Evolutionary conservation across 2,888 invertebrate genomes (phyloP).

Genomic region (Elaeidobius kamerunicus): DNA sequence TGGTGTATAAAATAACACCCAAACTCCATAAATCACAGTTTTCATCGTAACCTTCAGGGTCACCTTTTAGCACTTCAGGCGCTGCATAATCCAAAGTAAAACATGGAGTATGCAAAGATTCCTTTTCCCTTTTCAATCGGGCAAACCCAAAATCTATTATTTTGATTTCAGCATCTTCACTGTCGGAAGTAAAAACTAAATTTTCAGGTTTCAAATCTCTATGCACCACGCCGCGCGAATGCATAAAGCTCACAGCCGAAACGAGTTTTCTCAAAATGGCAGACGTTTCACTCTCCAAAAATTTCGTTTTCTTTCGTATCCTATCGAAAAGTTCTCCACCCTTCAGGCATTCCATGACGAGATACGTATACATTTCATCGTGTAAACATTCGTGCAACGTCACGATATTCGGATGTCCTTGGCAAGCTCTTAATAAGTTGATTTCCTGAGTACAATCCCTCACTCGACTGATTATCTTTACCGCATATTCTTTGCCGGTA

Average conservation of each 20-base stretch:
- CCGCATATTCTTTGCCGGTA: slow-evolving; percentile 71
- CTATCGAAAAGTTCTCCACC: slow-evolving; percentile 79
- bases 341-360: slow-evolving; percentile 80
- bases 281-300: slow-evolving; percentile 78
- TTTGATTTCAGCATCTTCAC: slow-evolving; percentile 63
- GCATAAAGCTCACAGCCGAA: slow-evolving; percentile 81
- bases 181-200: slow-evolving; percentile 61
- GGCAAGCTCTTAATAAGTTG: slow-evolving; percentile 74
- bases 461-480: slow-evolving; percentile 76
- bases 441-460: slow-evolving; percentile 72
- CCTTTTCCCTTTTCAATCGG: slow-evolving; percentile 61
- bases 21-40: slow-evolving; percentile 96
- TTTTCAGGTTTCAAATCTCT: slow-evolving; percentile 94
- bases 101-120: slow-evolving; percentile 74
- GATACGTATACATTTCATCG: slow-evolving; percentile 79
- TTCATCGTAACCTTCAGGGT: slow-evolving; percentile 75
- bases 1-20: slow-evolving; percentile 77
- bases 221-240: slow-evolving; percentile 81
- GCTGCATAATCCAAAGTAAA: slow-evolving; percentile 95
- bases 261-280: slow-evolving; percentile 78
- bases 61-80: slow-evolving; percentile 78
- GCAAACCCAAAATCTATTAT: slow-evolving; percentile 98
- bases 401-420: slow-evolving; percentile 87
- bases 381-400: slow-evolving; percentile 78
- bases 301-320: slow-evolving; percentile 61